Evolutionary conservation across 2,888 invertebrate species (phyloP).

Genomic region (Machimus atricapillus): DNA sequence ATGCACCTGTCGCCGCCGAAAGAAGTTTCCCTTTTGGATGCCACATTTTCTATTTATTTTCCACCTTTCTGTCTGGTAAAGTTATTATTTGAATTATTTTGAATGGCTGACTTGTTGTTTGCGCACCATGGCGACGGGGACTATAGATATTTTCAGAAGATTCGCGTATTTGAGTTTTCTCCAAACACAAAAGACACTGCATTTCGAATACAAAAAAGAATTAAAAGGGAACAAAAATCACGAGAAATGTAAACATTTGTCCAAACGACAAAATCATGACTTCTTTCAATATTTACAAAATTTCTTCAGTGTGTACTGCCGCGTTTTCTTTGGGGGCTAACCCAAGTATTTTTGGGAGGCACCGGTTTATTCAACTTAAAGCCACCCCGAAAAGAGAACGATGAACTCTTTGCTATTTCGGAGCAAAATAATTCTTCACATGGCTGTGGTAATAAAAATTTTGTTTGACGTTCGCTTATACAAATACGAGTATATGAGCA

Average conservation of each 20-base stretch:
- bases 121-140: background rate
- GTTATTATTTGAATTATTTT: background rate
- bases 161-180: background rate
- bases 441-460: background rate
- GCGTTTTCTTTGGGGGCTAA: background rate
- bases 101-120: background rate
- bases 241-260: background rate
- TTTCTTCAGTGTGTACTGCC: background rate
- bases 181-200: background rate
- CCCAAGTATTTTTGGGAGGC: background rate
- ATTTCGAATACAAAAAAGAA: background rate
- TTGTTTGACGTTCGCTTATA: background rate
- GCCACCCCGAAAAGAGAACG: background rate
- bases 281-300: background rate
- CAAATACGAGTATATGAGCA: background rate
- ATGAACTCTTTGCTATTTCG: constrained; percentile 6
- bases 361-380: background rate
- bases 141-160: background rate
- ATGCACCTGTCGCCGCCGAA: background rate
- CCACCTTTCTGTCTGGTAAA: background rate
- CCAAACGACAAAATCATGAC: background rate
- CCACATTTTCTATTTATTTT: constrained; percentile 10
- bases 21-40: background rate
- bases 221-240: background rate
- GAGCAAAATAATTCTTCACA: background rate